These are phyloP conservation scores for Pogona vitticeps DNA, from an alignment of 2,113 vertebrate genomes.

Conservation along the genomic window DNA sequence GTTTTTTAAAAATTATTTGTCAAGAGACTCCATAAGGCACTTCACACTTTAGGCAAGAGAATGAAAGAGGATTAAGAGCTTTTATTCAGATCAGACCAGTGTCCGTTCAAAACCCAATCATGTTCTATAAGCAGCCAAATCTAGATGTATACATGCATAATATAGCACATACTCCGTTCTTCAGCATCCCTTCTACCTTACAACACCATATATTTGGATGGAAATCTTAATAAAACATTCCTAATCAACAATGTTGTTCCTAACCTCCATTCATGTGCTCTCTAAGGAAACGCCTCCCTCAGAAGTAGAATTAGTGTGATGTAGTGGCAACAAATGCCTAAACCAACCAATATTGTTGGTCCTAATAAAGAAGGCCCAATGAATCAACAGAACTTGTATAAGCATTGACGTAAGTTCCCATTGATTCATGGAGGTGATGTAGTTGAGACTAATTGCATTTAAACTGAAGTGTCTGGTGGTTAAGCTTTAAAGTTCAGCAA, in stretches of 20 bases:
- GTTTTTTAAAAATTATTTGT: constrained; percentile 62
- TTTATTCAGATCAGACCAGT: background rate
- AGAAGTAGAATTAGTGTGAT: background rate
- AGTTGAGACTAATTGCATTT: too few relatives aligned
- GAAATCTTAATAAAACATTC: background rate
- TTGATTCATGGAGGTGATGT: too few relatives aligned
- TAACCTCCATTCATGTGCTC: background rate
- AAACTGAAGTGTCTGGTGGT: too few relatives aligned
- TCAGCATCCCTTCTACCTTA: background rate
- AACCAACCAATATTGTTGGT: too few relatives aligned
- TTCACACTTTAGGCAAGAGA: constrained; percentile 63
- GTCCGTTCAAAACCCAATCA: background rate
- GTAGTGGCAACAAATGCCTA: background rate
- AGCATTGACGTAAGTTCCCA: too few relatives aligned
- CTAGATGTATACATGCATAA: background rate
- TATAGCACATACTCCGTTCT: background rate
- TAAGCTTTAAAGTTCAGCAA: background rate
- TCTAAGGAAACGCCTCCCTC: too few relatives aligned
- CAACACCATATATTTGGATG: background rate
- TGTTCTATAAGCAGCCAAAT: background rate
- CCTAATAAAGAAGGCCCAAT: too few relatives aligned
- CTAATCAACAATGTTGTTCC: background rate
- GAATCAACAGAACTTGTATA: too few relatives aligned
- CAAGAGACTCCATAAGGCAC: constrained; percentile 69
- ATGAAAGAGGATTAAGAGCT: constrained; percentile 26